phyloP scores from a whole-genome alignment of 2,888 invertebrate genomes.

The Corbicula japonica region DNA sequence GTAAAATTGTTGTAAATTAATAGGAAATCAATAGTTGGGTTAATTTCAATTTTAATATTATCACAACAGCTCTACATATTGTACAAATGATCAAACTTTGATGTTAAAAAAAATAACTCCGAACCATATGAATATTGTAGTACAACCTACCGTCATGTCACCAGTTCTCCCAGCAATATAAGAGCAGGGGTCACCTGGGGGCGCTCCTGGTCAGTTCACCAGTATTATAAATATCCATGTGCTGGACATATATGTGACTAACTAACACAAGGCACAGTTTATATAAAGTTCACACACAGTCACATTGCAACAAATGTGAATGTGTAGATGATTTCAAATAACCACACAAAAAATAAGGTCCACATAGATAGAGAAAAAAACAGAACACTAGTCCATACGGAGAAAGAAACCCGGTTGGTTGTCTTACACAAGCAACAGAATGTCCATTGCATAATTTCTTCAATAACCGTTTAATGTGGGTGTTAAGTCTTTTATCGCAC shows the following conservation, averaged over 20 bases:
- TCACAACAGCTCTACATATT: too few relatives aligned
- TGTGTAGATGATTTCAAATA: constrained; percentile 52
- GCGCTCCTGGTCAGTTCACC: constrained; percentile 42
- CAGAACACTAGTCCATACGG: constrained; percentile 44
- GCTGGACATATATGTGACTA: constrained; percentile 42
- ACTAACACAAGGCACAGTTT: constrained; percentile 60
- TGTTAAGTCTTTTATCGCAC: constrained; percentile 10
- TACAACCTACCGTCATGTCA: constrained; percentile 34
- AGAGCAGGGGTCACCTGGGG: constrained; percentile 6
- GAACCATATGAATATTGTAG: too few relatives aligned
- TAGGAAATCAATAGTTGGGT: too few relatives aligned
- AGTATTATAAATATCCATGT: constrained; percentile 42
- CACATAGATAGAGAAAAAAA: constrained; percentile 37
- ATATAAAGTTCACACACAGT: constrained; percentile 55
- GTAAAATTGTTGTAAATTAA: too few relatives aligned
- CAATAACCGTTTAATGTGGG: not conserved
- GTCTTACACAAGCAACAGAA: constrained; percentile 27
- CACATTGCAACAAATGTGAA: constrained; percentile 59
- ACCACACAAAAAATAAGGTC: constrained; percentile 62
- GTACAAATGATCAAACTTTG: too few relatives aligned
- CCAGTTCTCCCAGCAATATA: constrained; percentile 27
- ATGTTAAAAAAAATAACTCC: too few relatives aligned
- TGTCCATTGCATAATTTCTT: constrained; percentile 32
- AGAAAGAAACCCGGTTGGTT: constrained; percentile 19
- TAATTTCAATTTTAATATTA: too few relatives aligned